Base-by-base conservation (phyloP, 2,113 vertebrate species). In the Nestor notabilis region DNA sequence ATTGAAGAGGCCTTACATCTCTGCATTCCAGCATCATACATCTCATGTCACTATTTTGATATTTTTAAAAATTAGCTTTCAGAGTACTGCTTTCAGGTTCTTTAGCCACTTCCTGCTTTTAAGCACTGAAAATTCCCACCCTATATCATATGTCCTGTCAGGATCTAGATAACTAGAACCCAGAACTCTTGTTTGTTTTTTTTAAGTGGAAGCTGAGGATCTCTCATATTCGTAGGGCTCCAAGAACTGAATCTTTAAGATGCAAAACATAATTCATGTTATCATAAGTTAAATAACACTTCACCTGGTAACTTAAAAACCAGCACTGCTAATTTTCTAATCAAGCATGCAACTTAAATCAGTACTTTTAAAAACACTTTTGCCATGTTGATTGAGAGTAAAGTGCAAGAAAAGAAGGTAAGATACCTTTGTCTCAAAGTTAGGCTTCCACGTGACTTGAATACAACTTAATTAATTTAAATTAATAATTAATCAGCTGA, bases 381-480 rank as follows among this genome's bases (percentile, higher is more conserved):
- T 44, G 29, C 81, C 27, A 41, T 61, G 18, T 25, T 25, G 33
- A 85, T 5, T 69, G 20, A 29, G 5, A 37, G 8, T 20, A 77
- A 89, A 50, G 23, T 29, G 4, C 20, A 78, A 69, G 66, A 58
- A 79, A 71, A 78, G 28, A 60, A 6, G 13, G 33, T 75, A 78
- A 46, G 25, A 66, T 21, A 83, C 31, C 41, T 84, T 71, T 56
- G 35, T 44, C n/a, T 84, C 89, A 81, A 69, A 92, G 9, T 72
- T 90, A 90, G 43, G 43, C 72, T 95, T 89, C 47, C 50, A 81
- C 5, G 28, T 29, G 11, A 84, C 13, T 9, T 91, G 72, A 90
- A 94, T 66, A 47, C 29, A 83, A 91, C 46, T 90, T 79, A 92
- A 87, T 29, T 90, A 87, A 92, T 56, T 83, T 93, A 84, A 83